These are phyloP conservation scores for Excalfactoria chinensis DNA, from an alignment of 2,113 vertebrate species.

Conservation along the genomic window DNA sequence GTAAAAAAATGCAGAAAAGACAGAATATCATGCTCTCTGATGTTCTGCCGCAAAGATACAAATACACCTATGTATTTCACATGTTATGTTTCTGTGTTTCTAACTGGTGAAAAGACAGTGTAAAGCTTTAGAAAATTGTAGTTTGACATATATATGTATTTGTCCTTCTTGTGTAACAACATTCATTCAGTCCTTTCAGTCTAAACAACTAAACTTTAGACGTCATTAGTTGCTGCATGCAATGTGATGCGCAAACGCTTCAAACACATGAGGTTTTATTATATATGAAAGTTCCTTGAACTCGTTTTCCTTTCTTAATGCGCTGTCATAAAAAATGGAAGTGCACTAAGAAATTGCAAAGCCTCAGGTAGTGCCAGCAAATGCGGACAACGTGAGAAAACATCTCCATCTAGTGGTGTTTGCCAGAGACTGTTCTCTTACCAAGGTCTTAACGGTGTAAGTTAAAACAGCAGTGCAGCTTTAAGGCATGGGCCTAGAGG, in stretches of 20 bases:
- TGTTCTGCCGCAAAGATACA: neutral
- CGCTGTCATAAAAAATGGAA: neutral
- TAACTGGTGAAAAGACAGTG: neutral
- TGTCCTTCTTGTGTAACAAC: accelerated
- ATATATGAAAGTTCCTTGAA: neutral
- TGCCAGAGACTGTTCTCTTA: neutral
- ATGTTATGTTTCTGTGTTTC: neutral
- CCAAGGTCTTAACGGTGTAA: neutral
- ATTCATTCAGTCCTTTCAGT: neutral
- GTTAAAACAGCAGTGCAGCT: neutral
- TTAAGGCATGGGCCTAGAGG: no score
- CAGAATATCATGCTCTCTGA: neutral
- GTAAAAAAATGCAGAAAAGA: neutral
- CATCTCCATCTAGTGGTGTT: constrained; percentile 55
- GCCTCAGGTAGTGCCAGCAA: accelerated
- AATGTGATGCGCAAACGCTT: neutral
- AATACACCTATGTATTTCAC: neutral
- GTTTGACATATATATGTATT: neutral
- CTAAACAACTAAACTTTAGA: neutral
- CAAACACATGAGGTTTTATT: neutral
- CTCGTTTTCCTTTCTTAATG: neutral
- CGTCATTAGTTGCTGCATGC: neutral
- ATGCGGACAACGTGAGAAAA: neutral
- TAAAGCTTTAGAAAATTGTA: neutral
- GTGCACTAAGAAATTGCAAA: accelerated